phyloP scores from a whole-genome alignment of 1,140 invertebrate genomes.

The Idris sp. region DNA sequence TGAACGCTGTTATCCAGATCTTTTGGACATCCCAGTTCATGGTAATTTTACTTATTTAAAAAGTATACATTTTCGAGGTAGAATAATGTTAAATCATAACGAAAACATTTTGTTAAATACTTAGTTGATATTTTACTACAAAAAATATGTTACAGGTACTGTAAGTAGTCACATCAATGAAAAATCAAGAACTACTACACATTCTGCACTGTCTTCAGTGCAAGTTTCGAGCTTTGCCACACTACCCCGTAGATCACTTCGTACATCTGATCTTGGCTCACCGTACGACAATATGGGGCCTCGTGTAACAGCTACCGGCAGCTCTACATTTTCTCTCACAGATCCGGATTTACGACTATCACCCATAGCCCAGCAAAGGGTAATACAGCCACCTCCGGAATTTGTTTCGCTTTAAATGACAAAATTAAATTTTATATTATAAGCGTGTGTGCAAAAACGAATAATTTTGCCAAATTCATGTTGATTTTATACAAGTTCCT shows the following conservation, averaged over 20 bases:
- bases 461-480: background rate
- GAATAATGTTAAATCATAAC: no score
- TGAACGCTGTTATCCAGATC: slow-evolving; percentile 84
- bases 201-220: slow-evolving; percentile 52
- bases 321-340: slow-evolving; percentile 88
- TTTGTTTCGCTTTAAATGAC: slow-evolving; percentile 74
- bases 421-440: slow-evolving; percentile 53
- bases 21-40: slow-evolving; percentile 83
- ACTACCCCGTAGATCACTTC: slow-evolving; percentile 78
- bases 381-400: slow-evolving; percentile 78
- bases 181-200: slow-evolving; percentile 48
- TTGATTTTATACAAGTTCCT: slow-evolving; percentile 18
- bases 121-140: no score
- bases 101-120: no score
- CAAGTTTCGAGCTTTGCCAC: slow-evolving; percentile 81
- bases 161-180: slow-evolving; percentile 68
- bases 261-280: slow-evolving; percentile 72
- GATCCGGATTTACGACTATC: slow-evolving; percentile 79
- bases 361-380: slow-evolving; percentile 78
- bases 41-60: no score
- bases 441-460: slow-evolving; percentile 55
- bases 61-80: no score
- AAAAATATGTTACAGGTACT: slow-evolving; percentile 28
- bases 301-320: slow-evolving; percentile 90
- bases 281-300: slow-evolving; percentile 93